Evolutionary conservation across 2,888 invertebrate species (phyloP).

Genomic region (Pilophorus perplexus): DNA sequence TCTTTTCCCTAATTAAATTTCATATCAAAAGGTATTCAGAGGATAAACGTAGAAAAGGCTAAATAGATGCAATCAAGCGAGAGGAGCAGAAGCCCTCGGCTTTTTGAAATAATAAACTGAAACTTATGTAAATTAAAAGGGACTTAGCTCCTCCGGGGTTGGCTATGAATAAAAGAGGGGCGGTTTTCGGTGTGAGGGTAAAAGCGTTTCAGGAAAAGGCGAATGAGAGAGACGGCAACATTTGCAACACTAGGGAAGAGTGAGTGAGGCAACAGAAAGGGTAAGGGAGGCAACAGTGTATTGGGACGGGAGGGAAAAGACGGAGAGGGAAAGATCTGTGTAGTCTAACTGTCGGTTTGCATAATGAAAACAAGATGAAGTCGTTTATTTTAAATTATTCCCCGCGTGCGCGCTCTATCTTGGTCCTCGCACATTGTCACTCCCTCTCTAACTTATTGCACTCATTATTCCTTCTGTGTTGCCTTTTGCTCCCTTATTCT

Average conservation of each 20-base stretch:
- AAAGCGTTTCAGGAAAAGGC: neutral
- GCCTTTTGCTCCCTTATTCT: slow-evolving; percentile 10
- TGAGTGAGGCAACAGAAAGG: slow-evolving; percentile 28
- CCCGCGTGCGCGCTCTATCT: slow-evolving; percentile 42
- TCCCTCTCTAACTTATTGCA: slow-evolving; percentile 44
- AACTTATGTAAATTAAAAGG: slow-evolving; percentile 44
- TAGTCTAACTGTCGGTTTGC: slow-evolving; percentile 43
- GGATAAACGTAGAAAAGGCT: slow-evolving; percentile 39
- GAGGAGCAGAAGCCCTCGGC: slow-evolving; percentile 32
- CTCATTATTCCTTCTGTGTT: slow-evolving; percentile 44
- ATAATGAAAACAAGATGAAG: slow-evolving; percentile 47
- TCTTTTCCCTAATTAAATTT: slow-evolving; percentile 40
- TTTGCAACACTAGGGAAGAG: no score
- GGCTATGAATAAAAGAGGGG: slow-evolving; percentile 30
- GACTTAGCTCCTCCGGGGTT: slow-evolving; percentile 26
- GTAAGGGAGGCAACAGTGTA: slow-evolving; percentile 27
- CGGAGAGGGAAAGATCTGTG: slow-evolving; percentile 25
- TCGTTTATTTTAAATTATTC: slow-evolving; percentile 47
- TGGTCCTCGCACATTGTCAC: slow-evolving; percentile 43
- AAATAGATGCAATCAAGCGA: slow-evolving; percentile 39
- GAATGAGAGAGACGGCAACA: slow-evolving; percentile 11
- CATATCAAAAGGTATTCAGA: slow-evolving; percentile 39
- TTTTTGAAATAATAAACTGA: slow-evolving; percentile 44
- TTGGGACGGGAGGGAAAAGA: slow-evolving; percentile 27
- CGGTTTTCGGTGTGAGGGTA: slow-evolving; percentile 20